A percentile compares a stretch with the other conserved stretches of the same genome.
phyloP scores from a whole-genome alignment of 1,140 invertebrate species.

The Cotesia typhae region DNA sequence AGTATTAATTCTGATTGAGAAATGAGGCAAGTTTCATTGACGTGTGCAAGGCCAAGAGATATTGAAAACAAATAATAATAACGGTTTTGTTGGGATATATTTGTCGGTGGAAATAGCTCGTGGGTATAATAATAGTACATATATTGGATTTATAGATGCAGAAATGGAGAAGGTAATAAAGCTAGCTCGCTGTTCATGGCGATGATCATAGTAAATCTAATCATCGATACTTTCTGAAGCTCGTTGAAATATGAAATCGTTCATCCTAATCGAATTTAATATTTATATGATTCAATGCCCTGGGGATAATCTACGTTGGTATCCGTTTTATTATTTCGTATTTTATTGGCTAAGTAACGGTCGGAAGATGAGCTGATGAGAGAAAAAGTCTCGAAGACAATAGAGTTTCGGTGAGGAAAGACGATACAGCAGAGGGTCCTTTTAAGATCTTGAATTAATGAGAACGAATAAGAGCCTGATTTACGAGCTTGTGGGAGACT shows the following conservation, averaged over 20 bases:
- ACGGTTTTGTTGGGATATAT: not conserved
- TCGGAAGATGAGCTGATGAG: not conserved
- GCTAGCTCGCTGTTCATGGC: constrained; percentile 28
- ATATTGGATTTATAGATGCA: constrained; percentile 2
- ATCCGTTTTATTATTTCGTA: no score
- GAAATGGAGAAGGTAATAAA: constrained; percentile 5
- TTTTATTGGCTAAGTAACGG: no score
- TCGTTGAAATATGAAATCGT: constrained; percentile 28
- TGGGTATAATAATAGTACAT: constrained; percentile 19
- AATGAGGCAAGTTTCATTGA: not conserved
- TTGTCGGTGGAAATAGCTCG: constrained; percentile 6
- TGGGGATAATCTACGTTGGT: no score
- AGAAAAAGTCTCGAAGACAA: no score
- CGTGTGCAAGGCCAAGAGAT: constrained; percentile 1
- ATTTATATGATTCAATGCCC: not conserved
- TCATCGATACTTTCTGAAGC: constrained; percentile 22
- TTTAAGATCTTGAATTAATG: constrained; percentile 27
- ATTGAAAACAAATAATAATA: constrained; percentile 15
- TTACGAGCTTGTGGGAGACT: constrained; percentile 7
- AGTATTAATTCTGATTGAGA: not conserved
- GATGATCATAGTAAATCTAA: constrained; percentile 36
- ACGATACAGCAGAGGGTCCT: constrained; percentile 11
- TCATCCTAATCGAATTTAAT: constrained; percentile 21
- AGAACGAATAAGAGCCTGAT: constrained; percentile 22
- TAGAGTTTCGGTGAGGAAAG: not conserved